Evolutionary conservation across 2,888 invertebrate species (phyloP), one percentile per base, ranked within the genome.

Genomic region (Dinocampus coccinellae): DNA sequence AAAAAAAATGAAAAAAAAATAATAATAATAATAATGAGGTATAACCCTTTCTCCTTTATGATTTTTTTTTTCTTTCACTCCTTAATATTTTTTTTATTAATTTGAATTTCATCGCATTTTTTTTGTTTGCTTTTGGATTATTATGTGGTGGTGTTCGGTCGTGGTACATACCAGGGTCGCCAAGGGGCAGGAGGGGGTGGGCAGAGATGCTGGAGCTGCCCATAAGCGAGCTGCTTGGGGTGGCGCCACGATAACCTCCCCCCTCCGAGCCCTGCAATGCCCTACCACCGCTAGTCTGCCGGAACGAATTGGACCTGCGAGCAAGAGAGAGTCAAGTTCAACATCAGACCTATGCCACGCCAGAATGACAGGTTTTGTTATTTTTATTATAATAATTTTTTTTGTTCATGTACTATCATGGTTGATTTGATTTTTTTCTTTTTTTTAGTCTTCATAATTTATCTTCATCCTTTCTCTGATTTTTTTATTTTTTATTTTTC

Each of bases 231-330:
- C 91, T 90, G 88, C 89, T 89, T 83, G 86, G 85, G 77, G 87
- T 86, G 83, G 88, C 86, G 83, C 87, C 84, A 90, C 90, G 90
- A 91, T 91, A 89, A 89, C 90, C 85, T 91, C 91, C 89, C 91
- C 91, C 88, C 89, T 92, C 92, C 89, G 92, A 92, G 89, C 92
- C 92, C 89, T 87, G 87, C 85, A 87, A 86, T 87, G 87, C 87
- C 87, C 87, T 87, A 87, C 87, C 87, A 87, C 87, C 85, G 86
- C 87, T 87, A 87, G 91, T 91, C 90, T 95, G 94, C 90, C 95
- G 95, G 93, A 95, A 96, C 91, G 96, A 96, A 90, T 95, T 95
- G 92, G 95, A 96, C 95, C 96, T 96, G 93, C 90, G 89, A 91
- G 88, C 87, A 87, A 87, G 87, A 87, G 86, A 87, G 85, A 87